Evolutionary conservation across 2,888 invertebrate genomes (phyloP).

Genomic region (Blastobasis adustella): DNA sequence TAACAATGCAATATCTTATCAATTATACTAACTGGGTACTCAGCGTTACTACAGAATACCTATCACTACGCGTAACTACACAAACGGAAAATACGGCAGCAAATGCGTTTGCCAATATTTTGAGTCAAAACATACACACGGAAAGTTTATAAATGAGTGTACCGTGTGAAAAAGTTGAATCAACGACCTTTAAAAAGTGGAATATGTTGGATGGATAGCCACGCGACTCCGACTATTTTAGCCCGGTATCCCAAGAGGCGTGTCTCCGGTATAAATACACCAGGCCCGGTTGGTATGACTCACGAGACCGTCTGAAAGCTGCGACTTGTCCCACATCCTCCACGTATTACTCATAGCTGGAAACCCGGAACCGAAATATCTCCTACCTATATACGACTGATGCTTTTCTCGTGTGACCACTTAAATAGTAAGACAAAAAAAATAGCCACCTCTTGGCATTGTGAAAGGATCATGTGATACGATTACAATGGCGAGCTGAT

Average conservation of each 20-base stretch:
- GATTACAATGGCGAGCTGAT: no score
- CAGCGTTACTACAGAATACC: no score
- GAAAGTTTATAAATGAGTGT: no score
- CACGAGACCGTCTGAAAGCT: constrained; percentile 64
- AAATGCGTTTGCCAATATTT: no score
- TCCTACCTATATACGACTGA: constrained; percentile 26
- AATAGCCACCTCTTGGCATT: no score
- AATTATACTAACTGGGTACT: no score
- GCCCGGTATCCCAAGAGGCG: constrained; percentile 66
- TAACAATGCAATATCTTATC: no score
- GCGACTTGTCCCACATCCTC: constrained; percentile 69
- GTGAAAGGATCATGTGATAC: no score
- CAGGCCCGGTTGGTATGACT: constrained; percentile 49
- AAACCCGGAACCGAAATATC: constrained; percentile 56
- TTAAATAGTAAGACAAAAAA: no score
- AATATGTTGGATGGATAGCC: constrained; percentile 21
- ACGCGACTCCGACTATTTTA: constrained; percentile 68
- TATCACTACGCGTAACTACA: no score
- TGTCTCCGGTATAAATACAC: constrained; percentile 69
- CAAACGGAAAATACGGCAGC: no score
- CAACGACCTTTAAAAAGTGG: constrained; percentile 36
- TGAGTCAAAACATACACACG: no score
- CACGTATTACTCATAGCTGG: constrained; percentile 64
- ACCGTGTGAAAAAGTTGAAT: constrained; percentile 14
- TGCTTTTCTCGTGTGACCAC: constrained; percentile 11